These are phyloP conservation scores for Notarius quadriscutis DNA, from an alignment of 2,113 vertebrate species.

Conservation along the genomic window DNA sequence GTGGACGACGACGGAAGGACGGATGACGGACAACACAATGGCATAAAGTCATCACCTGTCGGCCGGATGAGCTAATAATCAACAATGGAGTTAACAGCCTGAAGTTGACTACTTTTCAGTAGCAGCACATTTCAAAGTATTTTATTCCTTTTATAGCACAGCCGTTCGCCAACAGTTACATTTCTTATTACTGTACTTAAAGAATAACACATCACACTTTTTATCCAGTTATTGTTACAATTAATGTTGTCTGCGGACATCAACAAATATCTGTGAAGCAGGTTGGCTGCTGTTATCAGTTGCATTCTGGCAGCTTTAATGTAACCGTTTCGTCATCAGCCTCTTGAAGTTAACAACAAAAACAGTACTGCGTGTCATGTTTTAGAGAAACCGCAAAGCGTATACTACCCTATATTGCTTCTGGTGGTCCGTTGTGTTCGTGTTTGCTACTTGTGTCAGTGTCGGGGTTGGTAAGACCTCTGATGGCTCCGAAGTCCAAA, in stretches of 20 bases:
- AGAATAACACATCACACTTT: neutral
- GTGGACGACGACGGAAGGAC: no score
- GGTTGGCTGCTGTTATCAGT: neutral
- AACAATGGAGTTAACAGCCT: neutral
- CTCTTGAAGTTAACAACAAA: neutral
- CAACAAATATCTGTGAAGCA: neutral
- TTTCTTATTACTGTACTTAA: neutral
- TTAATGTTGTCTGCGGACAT: neutral
- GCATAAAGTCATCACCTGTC: no score
- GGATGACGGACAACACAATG: no score
- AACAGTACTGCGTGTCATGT: neutral
- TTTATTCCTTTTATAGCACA: neutral
- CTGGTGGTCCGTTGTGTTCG: no score
- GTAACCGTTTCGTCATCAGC: neutral
- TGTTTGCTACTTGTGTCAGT: no score
- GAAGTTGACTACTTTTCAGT: neutral
- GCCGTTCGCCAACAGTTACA: neutral
- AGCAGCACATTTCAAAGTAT: neutral
- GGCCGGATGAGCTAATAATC: neutral
- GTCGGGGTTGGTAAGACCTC: no score
- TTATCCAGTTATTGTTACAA: neutral
- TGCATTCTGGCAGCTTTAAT: neutral
- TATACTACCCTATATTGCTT: no score
- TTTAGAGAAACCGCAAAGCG: neutral
- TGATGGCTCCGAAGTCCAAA: no score